Conservation (phyloP, 2,888 invertebrate species). For the Nemotelus nigrinus region DNA sequence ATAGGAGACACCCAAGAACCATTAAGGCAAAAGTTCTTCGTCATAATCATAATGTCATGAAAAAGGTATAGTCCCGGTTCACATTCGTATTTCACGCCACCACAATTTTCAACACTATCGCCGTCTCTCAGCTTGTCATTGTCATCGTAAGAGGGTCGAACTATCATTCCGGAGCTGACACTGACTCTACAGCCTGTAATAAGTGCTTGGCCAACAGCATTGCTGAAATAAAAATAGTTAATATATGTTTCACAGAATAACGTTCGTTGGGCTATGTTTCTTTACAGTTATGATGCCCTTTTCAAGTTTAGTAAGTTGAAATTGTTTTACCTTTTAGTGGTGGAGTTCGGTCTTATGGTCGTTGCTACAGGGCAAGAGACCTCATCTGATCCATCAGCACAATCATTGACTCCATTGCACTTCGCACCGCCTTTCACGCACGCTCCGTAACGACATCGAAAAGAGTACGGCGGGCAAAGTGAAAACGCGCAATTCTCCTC, state of each 20-base stretch:
- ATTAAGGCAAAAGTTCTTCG: slow-evolving; percentile 41
- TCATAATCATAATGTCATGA: slow-evolving; percentile 27
- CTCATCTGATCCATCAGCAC: slow-evolving; percentile 49
- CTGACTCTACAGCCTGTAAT: neutral
- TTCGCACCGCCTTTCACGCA: slow-evolving; percentile 68
- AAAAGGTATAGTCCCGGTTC: slow-evolving; percentile 27
- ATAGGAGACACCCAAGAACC: slow-evolving; percentile 34
- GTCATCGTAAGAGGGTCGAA: neutral
- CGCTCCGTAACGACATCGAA: slow-evolving; percentile 71
- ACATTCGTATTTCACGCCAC: slow-evolving; percentile 31
- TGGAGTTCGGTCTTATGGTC: too few species aligned
- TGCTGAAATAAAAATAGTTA: too few species aligned
- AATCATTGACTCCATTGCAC: slow-evolving; percentile 60
- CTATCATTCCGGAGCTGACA: neutral
- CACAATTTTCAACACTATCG: neutral
- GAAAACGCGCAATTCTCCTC: slow-evolving; percentile 56
- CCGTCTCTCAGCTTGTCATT: neutral
- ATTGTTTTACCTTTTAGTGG: too few species aligned
- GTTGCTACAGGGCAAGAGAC: slow-evolving; percentile 56
- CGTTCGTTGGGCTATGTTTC: too few species aligned
- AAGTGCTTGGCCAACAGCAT: too few species aligned
- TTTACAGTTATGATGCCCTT: too few species aligned
- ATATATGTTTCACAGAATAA: too few species aligned
- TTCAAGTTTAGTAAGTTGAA: too few species aligned
- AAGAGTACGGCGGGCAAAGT: slow-evolving; percentile 67